Evolutionary conservation across 2,797 vertebrate species (phyloP), one percentile per base, ranked within the genome.

Genomic region (Adelosebastes latens): DNA sequence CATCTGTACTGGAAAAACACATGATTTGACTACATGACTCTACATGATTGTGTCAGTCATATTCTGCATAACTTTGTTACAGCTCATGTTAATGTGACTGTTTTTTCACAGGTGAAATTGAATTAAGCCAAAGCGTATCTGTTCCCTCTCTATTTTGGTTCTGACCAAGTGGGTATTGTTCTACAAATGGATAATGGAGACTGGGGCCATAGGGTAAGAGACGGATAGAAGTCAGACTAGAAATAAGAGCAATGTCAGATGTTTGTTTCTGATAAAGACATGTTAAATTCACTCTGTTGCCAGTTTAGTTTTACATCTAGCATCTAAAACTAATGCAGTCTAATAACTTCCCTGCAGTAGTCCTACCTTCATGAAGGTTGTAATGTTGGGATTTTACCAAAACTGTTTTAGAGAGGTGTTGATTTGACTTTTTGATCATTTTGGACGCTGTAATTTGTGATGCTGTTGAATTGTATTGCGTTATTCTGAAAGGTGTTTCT

Each of bases 141-240:
- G 52, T 84, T 82, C 34, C 70, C 63, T 84, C 69, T 87, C 49
- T 75, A 18, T 77, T 90, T 90, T 91, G 88, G 83, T 87, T 91
- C 84, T 74, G 87, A 80, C 89, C 87, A 91, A 87, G 92, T 81
- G 86, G 81, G 62, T 82, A 81, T 84, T 91, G 75, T 59, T 93
- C 91, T 91, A 90, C 93, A 93, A 94, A 99, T 99, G 98, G 98
- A 99, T 97, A 99, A 99, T 99, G 98, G 98, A 96, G 98, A 98
- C 97, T 99, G 97, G 98, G 97, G 97, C 92, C 96, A 97, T 97
- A 97, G 96, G 97, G 98, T 99, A 94, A 93, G 95, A 72, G 36
- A 71, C 82, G 32, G 53, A 55, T 46, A 59, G n/a, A 52, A 22
- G 29, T 72, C 25, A 62, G 49, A 63, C 27, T 13, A n/a, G 2